Base-by-base conservation (phyloP, 1,140 invertebrate species). In the Drosophila murphyi region DNA sequence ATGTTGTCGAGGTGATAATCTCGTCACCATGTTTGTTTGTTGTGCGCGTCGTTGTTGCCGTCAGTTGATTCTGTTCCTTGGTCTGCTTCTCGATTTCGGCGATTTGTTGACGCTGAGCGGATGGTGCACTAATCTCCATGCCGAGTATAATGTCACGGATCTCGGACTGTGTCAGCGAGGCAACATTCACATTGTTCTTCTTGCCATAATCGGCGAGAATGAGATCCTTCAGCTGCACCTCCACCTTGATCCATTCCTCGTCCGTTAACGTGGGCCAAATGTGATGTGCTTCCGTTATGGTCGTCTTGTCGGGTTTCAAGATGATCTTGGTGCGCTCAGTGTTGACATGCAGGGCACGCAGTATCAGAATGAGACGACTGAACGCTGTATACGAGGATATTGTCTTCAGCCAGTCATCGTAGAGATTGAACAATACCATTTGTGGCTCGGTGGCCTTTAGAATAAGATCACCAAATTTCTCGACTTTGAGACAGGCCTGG, bases 41-140 rank as follows among this genome's bases (percentile, higher is more conserved):
- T 0, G 98, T 99, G 63, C 98, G 94, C 0, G 99, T 99, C 0
- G 98, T 99, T 0, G 98, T 99, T 0, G 98, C 98, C 0, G 99
- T 99, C 1, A 99, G 93, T 90, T 99, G 99, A 8, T 97, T 98
- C 92, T 99, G 99, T 93, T 99, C 99, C 92, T 99, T 99, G 4
- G 98, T 99, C 93, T 99, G 99, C 92, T 99, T 99, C 93, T 99
- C 99, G 85, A 99, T 99, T 93, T 99, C 99, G 2, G 98, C 98
- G 78, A 99, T 99, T 93, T 99, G 99, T 92, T 99, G 99, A 54
- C 99, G 94, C 92, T 99, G 98, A 0, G 98, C 98, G 0, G 98
- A 99, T 0, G 99, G 99, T 0, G 99, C 99, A 39, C 98, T 99
- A 71, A 99, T 99, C 93, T 99, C 99, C 98, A 99, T 99, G 91